Conservation (phyloP, 2,113 vertebrate genomes). For the Trachemys scripta region DNA sequence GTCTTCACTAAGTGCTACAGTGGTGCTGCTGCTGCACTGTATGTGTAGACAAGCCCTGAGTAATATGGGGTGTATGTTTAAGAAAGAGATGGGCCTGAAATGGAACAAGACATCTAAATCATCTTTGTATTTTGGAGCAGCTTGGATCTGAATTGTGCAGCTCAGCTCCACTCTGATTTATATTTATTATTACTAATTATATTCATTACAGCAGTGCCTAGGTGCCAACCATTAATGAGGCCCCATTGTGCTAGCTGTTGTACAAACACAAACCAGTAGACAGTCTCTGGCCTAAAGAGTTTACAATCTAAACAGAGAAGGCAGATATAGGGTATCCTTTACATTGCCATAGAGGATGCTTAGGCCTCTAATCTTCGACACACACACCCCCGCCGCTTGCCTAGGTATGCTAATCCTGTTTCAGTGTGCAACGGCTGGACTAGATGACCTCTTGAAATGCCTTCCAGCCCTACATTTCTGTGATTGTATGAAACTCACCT, state of each 20-base stretch:
- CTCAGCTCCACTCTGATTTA: background rate
- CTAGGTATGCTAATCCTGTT: background rate
- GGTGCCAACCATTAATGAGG: background rate
- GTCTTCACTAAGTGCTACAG: too few species aligned
- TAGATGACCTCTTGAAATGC: background rate
- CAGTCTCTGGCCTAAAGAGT: background rate
- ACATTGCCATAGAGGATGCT: rapidly evolving
- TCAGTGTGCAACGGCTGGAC: background rate
- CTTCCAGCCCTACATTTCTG: background rate
- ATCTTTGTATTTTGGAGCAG: rapidly evolving
- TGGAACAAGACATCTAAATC: background rate
- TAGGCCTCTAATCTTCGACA: rapidly evolving
- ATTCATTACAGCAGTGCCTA: background rate
- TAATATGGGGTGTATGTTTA: rapidly evolving
- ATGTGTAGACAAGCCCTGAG: background rate
- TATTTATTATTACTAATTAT: background rate
- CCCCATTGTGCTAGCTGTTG: rapidly evolving
- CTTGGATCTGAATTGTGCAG: background rate
- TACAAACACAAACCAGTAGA: rapidly evolving
- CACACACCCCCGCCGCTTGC: rapidly evolving
- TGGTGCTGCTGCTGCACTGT: too few species aligned
- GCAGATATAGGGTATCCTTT: background rate
- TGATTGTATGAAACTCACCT: background rate
- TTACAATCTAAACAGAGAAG: background rate
- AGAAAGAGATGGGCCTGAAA: background rate